Evolutionary conservation across 2,888 invertebrate species (phyloP).

Genomic region (Tenthredo distinguenda): DNA sequence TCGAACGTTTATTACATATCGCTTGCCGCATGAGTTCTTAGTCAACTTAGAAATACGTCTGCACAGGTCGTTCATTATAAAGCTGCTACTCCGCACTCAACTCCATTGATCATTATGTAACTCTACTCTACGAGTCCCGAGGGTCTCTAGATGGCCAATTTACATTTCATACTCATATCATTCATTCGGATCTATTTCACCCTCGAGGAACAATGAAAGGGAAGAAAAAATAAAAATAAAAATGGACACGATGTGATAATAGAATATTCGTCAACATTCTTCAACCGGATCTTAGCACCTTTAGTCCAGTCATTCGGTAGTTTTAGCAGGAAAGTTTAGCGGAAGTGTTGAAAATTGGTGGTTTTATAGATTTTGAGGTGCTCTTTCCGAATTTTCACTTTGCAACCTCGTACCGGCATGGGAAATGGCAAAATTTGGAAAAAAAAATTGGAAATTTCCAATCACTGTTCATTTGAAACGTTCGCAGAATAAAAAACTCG

Average conservation of each 20-base stretch:
- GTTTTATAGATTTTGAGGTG: constrained; percentile 1
- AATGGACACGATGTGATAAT: background rate
- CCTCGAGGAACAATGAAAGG: background rate
- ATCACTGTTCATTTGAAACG: background rate
- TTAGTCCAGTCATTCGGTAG: too few relatives aligned
- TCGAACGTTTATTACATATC: constrained; percentile 43
- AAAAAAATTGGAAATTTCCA: too few relatives aligned
- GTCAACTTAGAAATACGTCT: background rate
- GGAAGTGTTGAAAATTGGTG: too few relatives aligned
- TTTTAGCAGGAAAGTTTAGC: too few relatives aligned
- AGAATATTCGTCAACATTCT: background rate
- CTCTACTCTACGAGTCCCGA: constrained; percentile 26
- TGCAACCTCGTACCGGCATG: constrained; percentile 56
- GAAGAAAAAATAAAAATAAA: background rate
- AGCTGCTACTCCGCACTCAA: constrained; percentile 28
- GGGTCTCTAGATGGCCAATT: constrained; percentile 40
- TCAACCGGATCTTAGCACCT: background rate
- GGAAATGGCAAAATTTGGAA: too few relatives aligned
- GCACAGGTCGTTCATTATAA: constrained; percentile 38
- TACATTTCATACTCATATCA: constrained; percentile 24
- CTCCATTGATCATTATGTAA: constrained; percentile 49
- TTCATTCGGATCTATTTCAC: constrained; percentile 17
- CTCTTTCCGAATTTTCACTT: constrained; percentile 59
- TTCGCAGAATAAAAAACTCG: background rate
- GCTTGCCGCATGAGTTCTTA: constrained; percentile 26